These are phyloP conservation scores for Timema cristinae DNA, from an alignment of 2,888 invertebrate species.

Conservation along the genomic window DNA sequence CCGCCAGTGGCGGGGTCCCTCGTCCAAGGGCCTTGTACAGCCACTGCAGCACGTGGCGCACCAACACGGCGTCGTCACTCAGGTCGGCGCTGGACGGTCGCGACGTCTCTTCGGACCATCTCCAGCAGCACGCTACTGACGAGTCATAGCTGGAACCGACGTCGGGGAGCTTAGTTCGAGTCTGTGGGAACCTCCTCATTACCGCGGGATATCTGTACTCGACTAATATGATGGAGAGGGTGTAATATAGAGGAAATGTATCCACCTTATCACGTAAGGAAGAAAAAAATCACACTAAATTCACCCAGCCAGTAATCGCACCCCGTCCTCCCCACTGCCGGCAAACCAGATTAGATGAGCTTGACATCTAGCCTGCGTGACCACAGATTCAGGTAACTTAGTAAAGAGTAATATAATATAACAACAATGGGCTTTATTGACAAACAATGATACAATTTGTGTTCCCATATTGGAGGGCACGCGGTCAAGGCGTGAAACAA, in stretches of 20 bases:
- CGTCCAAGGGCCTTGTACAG: conserved; percentile 56
- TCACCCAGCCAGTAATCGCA: conserved; percentile 19
- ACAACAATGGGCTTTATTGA: no score
- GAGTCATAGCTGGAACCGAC: conserved; percentile 3
- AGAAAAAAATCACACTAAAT: conserved; percentile 45
- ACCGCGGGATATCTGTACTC: conserved; percentile 30
- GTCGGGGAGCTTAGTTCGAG: not conserved
- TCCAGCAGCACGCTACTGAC: conserved; percentile 49
- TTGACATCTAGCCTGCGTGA: no score
- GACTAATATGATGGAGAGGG: no score
- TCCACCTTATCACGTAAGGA: conserved; percentile 28
- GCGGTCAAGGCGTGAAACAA: no score
- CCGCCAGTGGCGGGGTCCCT: conserved; percentile 58
- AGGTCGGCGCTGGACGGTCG: conserved; percentile 50
- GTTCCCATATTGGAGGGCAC: no score
- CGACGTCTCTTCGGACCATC: conserved; percentile 55
- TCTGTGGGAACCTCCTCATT: conserved; percentile 25
- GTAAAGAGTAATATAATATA: no score
- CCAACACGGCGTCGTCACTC: conserved; percentile 46
- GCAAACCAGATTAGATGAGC: no score
- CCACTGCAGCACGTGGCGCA: conserved; percentile 60
- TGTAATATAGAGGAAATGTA: no score
- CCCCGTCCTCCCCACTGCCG: no score
- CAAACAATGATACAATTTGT: no score
- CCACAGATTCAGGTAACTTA: no score